Base-by-base conservation (phyloP, 2,888 invertebrate species). In the Drosophila paracracens region DNA sequence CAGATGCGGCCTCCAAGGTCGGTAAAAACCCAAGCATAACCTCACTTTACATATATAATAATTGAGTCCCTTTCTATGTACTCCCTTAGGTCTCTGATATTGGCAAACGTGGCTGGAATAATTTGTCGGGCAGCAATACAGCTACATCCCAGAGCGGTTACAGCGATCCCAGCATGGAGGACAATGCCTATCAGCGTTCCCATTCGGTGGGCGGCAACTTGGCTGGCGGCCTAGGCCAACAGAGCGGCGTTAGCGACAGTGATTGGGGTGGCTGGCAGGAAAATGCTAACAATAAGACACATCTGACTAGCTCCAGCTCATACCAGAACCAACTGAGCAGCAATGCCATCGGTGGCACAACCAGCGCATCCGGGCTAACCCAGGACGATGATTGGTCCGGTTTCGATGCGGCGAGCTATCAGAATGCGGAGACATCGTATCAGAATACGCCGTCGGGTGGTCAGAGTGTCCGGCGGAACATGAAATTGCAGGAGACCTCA, bases 71-170 rank as follows among this genome's bases (percentile, higher is more conserved):
- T 48, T 35, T 31, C 33, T n/a, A 18, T 36, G 7, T 46, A 46
- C 38, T 43, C 76, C 75, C 46, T 71, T 31, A 96, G 96, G 95
- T 96, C 80, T 94, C 95, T 21, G 96, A 96, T 88, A 93, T 96
- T 65, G 94, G 96, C 33, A 94, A 95, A 90, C 94, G 95, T 88
- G 96, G 96, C 35, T 96, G 96, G 95, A 94, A 94, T 76, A 95
- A 95, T 76, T 93, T 95, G 62, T 93, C 94, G 16, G 95, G 95
- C n/a, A 94, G 93, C 75, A 94, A 94, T 90, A 93, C 93, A 46
- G 92, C 94, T 8, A 93, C 94, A 25, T 93, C 92, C 13, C 91
- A 91, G 48, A 89, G 91, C 21, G 91, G 92, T 11, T 93, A 93
- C 79, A 90, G 88, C 40, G 93, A 93, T 70, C 92, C 91, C 54